Evolutionary conservation across 2,113 vertebrate species (phyloP).

Genomic region (Hiodon alosoides): DNA sequence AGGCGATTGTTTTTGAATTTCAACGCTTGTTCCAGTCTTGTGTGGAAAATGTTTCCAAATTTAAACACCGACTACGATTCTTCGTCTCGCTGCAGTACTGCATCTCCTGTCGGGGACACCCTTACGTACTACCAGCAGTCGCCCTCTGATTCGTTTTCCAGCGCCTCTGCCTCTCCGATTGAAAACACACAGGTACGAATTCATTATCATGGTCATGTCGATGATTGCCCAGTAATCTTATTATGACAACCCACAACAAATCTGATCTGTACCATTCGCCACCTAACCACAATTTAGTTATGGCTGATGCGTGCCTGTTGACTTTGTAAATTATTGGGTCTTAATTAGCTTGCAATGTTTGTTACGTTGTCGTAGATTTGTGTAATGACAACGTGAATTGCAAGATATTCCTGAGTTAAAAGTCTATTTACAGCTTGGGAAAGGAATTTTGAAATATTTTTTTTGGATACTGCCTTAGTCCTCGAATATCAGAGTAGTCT

Average conservation of each 20-base stretch:
- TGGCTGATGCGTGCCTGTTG: slow-evolving; percentile 15
- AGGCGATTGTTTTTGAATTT: slow-evolving; percentile 10
- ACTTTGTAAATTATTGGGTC: neutral
- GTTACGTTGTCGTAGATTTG: slow-evolving; percentile 3
- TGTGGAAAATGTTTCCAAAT: slow-evolving; percentile 70
- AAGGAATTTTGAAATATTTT: no score
- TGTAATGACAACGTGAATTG: slow-evolving; percentile 3
- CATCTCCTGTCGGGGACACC: slow-evolving; percentile 73
- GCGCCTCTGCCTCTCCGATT: slow-evolving; percentile 71
- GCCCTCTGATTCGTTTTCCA: slow-evolving; percentile 72
- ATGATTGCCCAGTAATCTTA: neutral
- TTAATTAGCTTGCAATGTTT: neutral
- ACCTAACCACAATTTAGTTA: neutral
- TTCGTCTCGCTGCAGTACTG: slow-evolving; percentile 80
- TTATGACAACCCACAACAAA: neutral
- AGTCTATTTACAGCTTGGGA: no score
- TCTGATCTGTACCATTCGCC: no score
- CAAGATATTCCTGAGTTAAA: neutral
- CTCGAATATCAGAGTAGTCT: no score
- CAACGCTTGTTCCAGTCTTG: slow-evolving; percentile 2
- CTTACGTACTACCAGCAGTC: slow-evolving; percentile 75
- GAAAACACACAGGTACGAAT: slow-evolving; percentile 76
- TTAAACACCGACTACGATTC: slow-evolving; percentile 74
- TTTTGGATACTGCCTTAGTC: no score
- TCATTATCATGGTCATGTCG: slow-evolving; percentile 27